Base-by-base conservation (phyloP, 1,140 invertebrate species). In the Drosophila sulfurigaster region DNA sequence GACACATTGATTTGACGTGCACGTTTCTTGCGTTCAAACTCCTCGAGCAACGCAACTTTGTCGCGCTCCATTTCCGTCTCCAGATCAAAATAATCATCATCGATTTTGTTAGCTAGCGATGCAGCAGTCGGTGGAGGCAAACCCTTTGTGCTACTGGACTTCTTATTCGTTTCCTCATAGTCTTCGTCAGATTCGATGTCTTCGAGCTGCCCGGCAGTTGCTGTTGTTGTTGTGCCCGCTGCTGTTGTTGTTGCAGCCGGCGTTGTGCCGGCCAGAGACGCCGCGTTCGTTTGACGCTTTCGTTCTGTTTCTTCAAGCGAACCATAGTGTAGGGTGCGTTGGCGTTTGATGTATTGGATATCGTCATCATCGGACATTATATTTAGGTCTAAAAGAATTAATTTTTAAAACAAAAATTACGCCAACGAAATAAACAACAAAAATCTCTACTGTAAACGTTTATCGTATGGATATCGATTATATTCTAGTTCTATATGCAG, bases 1-100 rank as follows among this genome's bases (percentile, higher is more conserved):
- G 97, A 97, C 0, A 98, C 97, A 91, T 97, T 97, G 13, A 99
- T 98, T 86, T 98, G 97, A 13, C 98, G 94, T 0, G 98, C 98
- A 91, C 98, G 96, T 85, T 97, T 96, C 71, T 98, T 94, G 52
- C 97, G 94, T 93, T 99, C 98, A 93, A 99, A 98, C 93, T 99
- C 98, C 92, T 99, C 98, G 1, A 99, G 93, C 1, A 98, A 91
- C 6, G 97, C 97, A 91, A 97, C 96, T 86, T 98, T 97, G 89
- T 98, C 97, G 88, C 96, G 95, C 0, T 96, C 96, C 94, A 97
- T 96, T 85, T 97, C 96, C 82, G 97, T 96, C 91, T 98, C 98
- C 32, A 99, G 92, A 74, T 98, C 97, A 95, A 98, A 97, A 81
- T 98, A 98, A 92, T 98, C 97, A 93, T 95, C 96, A 2, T 92